A percentile compares a stretch with the other conserved stretches of the same genome.
Evolutionary conservation across 1,140 invertebrate genomes (phyloP).

Genomic region (Atta colombica): DNA sequence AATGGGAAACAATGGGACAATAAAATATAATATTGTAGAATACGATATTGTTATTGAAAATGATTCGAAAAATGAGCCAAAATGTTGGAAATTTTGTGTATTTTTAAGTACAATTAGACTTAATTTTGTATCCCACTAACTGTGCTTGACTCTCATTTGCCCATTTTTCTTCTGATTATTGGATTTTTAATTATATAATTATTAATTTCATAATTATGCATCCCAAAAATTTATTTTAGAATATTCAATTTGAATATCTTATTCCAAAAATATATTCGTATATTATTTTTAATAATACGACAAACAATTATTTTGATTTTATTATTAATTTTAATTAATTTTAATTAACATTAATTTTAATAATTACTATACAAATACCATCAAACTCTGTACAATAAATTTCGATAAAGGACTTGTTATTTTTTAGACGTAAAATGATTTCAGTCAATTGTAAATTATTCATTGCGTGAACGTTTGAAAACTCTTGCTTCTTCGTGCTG

Average conservation of each 20-base stretch:
- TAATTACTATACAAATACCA: background rate
- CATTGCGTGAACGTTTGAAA: conserved; percentile 23
- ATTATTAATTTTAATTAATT: too few species aligned
- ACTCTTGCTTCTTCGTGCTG: conserved; percentile 50
- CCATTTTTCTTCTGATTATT: too few species aligned
- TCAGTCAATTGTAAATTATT: conserved; percentile 6
- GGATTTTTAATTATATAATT: background rate
- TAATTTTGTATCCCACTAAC: too few species aligned
- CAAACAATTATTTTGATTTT: background rate
- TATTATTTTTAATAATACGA: background rate
- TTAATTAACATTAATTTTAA: background rate
- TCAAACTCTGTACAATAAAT: background rate
- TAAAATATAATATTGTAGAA: too few species aligned
- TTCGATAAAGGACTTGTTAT: background rate
- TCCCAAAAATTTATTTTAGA: background rate
- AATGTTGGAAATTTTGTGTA: too few species aligned
- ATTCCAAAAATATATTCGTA: background rate
- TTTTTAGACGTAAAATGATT: conserved; percentile 20
- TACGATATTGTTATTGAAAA: too few species aligned
- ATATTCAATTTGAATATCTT: background rate
- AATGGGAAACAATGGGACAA: too few species aligned
- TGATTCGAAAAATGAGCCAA: too few species aligned
- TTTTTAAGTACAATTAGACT: too few species aligned
- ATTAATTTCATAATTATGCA: background rate
- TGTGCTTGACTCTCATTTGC: too few species aligned